Evolutionary conservation across 2,888 invertebrate genomes (phyloP).

Genomic region (Tineola bisselliella): DNA sequence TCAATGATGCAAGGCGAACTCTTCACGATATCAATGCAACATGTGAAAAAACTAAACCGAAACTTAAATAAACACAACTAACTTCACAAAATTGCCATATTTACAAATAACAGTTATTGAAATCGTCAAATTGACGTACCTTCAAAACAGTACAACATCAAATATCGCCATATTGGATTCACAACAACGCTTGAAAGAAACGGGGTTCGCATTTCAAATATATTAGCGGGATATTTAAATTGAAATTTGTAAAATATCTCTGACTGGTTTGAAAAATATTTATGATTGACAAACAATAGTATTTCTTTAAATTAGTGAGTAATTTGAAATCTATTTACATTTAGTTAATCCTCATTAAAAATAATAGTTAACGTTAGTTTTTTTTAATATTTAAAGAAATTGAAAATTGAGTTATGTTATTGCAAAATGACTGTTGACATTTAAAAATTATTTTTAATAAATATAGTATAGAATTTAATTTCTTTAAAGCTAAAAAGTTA

Average conservation of each 20-base stretch:
- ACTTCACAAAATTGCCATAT: background rate
- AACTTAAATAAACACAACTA: conserved; percentile 18
- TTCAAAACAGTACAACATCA: conserved; percentile 68
- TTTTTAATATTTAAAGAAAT: too few relatives aligned
- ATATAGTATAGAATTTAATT: too few relatives aligned
- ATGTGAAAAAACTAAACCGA: conserved; percentile 27
- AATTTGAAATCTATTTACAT: too few relatives aligned
- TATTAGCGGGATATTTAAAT: conserved; percentile 45
- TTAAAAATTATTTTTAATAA: too few relatives aligned
- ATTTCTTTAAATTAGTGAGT: too few relatives aligned
- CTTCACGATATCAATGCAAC: conserved; percentile 39
- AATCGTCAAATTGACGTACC: conserved; percentile 67
- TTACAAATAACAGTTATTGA: conserved; percentile 8
- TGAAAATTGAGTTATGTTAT: too few relatives aligned
- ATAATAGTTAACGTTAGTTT: too few relatives aligned
- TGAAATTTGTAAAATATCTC: background rate
- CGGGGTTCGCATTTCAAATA: conserved; percentile 57
- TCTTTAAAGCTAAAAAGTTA: too few relatives aligned
- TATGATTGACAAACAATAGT: too few relatives aligned
- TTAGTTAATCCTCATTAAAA: too few relatives aligned
- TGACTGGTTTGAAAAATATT: background rate
- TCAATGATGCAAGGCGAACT: conserved; percentile 34
- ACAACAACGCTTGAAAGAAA: conserved; percentile 72
- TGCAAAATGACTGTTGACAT: too few relatives aligned
- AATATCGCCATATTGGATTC: conserved; percentile 76